Conservation (phyloP, 2,113 vertebrate genomes). For the Acanthochromis polyacanthus region DNA sequence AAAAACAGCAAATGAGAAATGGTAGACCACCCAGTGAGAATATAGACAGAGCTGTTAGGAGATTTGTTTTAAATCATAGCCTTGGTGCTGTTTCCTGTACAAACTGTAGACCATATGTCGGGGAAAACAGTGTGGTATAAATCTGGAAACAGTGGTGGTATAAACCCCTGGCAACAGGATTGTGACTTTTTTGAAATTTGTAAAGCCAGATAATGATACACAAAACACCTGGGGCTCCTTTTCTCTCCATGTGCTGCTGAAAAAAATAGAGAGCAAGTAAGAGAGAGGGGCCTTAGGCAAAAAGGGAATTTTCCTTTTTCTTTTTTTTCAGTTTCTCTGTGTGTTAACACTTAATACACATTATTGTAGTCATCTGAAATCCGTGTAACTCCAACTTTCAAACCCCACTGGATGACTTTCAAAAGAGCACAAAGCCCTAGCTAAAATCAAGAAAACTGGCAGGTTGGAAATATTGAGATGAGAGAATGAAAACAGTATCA, state of each 20-base stretch:
- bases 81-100: constrained; percentile 7
- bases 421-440: background rate
- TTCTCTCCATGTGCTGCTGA: constrained; percentile 17
- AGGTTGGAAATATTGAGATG: background rate
- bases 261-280: background rate
- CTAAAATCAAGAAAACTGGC: background rate
- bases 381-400: constrained; percentile 3
- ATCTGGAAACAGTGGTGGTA: constrained; percentile 15
- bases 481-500: background rate
- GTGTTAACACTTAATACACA: constrained; percentile 40
- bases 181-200: constrained; percentile 17
- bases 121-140: constrained; percentile 1
- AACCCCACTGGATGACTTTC: constrained; percentile 3
- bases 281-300: constrained; percentile 32
- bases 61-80: constrained; percentile 19
- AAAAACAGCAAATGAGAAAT: constrained; percentile 29
- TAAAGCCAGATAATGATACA: constrained; percentile 13
- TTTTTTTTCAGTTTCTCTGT: constrained; percentile 27
- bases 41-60: background rate
- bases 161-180: constrained; percentile 28
- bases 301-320: constrained; percentile 27
- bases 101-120: constrained; percentile 29
- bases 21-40: constrained; percentile 5
- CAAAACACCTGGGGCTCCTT: constrained; percentile 16
- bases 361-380: constrained; percentile 29